A percentile compares a stretch with the other conserved stretches of the same genome.
These are phyloP conservation scores for Callionymus lyra DNA, from an alignment of 2,113 vertebrate species.

Conservation along the genomic window DNA sequence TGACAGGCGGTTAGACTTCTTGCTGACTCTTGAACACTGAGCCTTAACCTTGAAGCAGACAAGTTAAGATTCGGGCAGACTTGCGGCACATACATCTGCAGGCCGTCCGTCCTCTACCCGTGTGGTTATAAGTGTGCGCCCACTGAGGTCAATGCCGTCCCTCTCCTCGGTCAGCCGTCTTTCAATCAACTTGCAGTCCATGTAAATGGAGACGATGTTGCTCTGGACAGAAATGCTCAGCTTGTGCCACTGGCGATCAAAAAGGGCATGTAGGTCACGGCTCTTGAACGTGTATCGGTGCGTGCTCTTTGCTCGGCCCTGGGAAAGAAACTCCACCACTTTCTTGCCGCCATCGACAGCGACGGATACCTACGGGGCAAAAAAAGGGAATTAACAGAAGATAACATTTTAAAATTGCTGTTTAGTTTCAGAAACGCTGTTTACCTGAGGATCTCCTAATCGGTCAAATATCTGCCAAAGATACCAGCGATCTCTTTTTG, in stretches of 20 bases:
- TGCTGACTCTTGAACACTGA: not conserved
- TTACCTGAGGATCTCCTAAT: constrained; percentile 77
- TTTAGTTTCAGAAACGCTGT: not conserved
- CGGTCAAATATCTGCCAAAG: constrained; percentile 86
- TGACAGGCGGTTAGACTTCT: not conserved
- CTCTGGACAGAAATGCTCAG: constrained; percentile 77
- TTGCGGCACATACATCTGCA: constrained; percentile 78
- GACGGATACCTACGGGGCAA: constrained; percentile 71
- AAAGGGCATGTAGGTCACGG: constrained; percentile 82
- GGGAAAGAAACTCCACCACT: constrained; percentile 78
- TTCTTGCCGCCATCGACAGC: constrained; percentile 83
- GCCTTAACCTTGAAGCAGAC: not conserved
- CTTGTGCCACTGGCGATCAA: constrained; percentile 96
- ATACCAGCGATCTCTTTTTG: constrained; percentile 90
- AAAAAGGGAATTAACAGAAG: not conserved
- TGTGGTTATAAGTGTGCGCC: constrained; percentile 77
- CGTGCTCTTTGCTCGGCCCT: constrained; percentile 64
- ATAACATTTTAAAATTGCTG: not conserved
- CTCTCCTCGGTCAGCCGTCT: constrained; percentile 71
- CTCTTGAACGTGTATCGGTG: constrained; percentile 83
- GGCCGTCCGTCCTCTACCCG: constrained; percentile 82
- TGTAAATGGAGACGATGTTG: constrained; percentile 75
- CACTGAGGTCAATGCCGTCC: constrained; percentile 66
- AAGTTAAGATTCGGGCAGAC: not conserved
- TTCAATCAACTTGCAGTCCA: constrained; percentile 88